A percentile compares a stretch with the other conserved stretches of the same genome.
Conservation (phyloP, 2,888 invertebrate genomes). For the Heliconius hortense region DNA sequence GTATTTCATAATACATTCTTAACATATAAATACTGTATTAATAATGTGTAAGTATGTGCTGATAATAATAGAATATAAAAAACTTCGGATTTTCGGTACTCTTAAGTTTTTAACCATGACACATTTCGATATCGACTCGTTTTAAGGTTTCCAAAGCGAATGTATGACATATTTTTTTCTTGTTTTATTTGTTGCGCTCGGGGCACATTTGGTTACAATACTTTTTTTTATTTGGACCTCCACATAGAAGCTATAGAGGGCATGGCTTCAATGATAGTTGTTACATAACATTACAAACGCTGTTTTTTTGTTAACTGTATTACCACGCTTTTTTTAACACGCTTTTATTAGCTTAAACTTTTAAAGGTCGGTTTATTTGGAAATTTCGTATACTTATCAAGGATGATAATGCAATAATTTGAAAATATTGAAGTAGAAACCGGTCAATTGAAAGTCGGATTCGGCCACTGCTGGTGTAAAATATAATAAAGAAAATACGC, state of each 20-base stretch:
- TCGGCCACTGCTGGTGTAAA: too few species aligned
- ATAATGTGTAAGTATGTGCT: neutral
- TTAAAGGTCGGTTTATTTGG: too few species aligned
- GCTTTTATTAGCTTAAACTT: too few species aligned
- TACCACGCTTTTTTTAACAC: too few species aligned
- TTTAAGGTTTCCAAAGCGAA: conserved; percentile 25
- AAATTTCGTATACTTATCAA: too few species aligned
- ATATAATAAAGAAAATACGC: too few species aligned
- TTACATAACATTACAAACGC: neutral
- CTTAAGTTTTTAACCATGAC: neutral
- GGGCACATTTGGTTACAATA: conserved; percentile 5
- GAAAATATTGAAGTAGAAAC: too few species aligned
- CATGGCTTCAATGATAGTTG: neutral
- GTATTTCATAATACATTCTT: neutral
- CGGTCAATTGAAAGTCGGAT: too few species aligned
- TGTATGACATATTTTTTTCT: conserved; percentile 24
- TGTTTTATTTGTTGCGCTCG: conserved; percentile 14
- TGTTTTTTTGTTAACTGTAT: neutral
- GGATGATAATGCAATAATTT: too few species aligned
- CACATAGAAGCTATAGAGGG: neutral
- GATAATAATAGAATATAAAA: neutral
- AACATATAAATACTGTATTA: neutral
- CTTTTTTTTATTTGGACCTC: conserved; percentile 22
- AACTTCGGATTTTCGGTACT: neutral
- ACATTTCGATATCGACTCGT: conserved; percentile 1